Conservation (phyloP, 2,797 vertebrate species). For the Tragelaphus oryx region DNA sequence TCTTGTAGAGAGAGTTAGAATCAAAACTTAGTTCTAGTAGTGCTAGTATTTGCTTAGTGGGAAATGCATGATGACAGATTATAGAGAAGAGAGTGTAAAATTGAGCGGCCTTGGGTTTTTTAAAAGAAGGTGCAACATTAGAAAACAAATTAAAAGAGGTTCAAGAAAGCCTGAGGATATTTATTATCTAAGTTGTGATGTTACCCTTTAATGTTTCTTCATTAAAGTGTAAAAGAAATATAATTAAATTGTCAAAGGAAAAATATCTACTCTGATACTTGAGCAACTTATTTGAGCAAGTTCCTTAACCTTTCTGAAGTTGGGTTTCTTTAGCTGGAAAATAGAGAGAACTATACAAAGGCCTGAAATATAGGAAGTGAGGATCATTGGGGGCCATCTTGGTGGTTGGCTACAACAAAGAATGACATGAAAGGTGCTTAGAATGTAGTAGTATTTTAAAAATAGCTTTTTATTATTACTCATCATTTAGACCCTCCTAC, state of each 20-base stretch:
- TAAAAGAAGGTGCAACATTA: background rate
- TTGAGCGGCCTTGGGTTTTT: background rate
- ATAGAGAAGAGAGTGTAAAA: background rate
- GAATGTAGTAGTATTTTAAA: background rate
- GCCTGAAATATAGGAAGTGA: background rate
- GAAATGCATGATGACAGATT: background rate
- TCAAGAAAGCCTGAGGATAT: background rate
- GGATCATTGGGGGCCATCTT: background rate
- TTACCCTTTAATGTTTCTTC: background rate
- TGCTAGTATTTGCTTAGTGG: background rate
- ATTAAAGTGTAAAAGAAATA: background rate
- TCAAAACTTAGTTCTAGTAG: background rate
- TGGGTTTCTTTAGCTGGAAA: background rate
- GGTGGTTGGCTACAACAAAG: background rate
- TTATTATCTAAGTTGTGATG: background rate
- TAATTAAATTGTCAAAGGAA: background rate
- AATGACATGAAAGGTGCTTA: background rate
- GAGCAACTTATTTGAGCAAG: background rate
- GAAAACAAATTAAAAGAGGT: background rate
- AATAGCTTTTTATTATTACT: background rate
- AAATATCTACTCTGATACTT: background rate
- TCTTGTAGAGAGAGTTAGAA: background rate
- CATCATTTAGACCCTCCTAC: background rate
- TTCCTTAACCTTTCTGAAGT: background rate
- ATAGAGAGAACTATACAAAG: background rate